Evolutionary conservation across 2,113 vertebrate species (phyloP).

Genomic region (Nansenia antarctica): DNA sequence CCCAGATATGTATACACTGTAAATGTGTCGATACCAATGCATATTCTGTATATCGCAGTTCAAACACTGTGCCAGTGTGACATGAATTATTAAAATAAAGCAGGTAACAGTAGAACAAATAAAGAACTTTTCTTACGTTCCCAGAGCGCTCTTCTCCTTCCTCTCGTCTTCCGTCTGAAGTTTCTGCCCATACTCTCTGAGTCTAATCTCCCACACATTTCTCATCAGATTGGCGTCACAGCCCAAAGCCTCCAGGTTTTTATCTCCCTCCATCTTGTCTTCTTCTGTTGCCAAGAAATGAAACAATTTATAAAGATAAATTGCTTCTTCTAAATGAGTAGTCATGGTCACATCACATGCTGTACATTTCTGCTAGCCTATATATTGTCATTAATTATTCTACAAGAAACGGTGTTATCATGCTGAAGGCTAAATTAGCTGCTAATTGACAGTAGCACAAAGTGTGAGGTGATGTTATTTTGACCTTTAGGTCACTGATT

Average conservation of each 20-base stretch:
- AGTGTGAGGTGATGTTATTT: too few species aligned
- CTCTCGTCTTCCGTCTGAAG: conserved; percentile 13
- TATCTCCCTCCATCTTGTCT: too few species aligned
- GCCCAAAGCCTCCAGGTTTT: too few species aligned
- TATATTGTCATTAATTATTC: too few species aligned
- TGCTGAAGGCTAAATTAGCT: too few species aligned
- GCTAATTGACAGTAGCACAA: too few species aligned
- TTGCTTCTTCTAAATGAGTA: too few species aligned
- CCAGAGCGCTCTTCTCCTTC: conserved; percentile 18
- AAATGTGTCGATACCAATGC: not conserved
- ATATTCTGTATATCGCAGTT: not conserved
- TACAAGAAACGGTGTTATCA: too few species aligned
- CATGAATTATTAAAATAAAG: not conserved
- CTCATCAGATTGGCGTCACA: conserved; percentile 31
- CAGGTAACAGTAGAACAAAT: not conserved
- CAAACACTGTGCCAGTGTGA: not conserved
- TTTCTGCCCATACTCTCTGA: conserved; percentile 11
- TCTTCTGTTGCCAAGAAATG: not conserved
- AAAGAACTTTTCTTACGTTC: conserved; percentile 16
- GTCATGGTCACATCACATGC: too few species aligned
- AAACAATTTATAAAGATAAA: too few species aligned
- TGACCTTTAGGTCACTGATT: too few species aligned
- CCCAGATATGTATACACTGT: not conserved
- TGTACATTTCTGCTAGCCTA: too few species aligned
- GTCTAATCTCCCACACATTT: conserved; percentile 40